Evolutionary conservation across 2,797 vertebrate genomes (phyloP), one percentile per base, ranked within the genome.

Genomic region (Enoplosus armatus): DNA sequence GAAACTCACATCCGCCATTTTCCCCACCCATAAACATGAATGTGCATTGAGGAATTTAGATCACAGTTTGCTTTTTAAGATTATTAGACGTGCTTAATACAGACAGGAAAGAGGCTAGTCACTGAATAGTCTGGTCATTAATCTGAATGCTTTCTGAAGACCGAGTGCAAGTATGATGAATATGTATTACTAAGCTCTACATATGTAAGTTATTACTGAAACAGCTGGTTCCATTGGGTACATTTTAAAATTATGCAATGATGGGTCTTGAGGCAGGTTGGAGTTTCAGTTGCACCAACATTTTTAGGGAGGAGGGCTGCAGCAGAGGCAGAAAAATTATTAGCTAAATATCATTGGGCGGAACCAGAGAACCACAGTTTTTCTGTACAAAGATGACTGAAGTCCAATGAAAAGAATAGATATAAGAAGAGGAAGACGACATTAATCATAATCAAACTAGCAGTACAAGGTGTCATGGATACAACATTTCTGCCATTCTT

Each of bases 11-110:
- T 56, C 65, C 61, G 75, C 72, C 63, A 77, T 80, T 75, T 79
- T 77, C 31, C 33, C 50, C 50, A 48, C 66, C 33, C 54, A 84
- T 84, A 73, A 83, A 84, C 84, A 77, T 81, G 24, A 73, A 63
- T 39, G 58, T 54, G 61, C 22, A 64, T 24, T n/a, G 39, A 18
- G 0, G 27, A 70, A 0, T 47, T 61, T 12, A 64, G 4, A 83
- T 71, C 39, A 69, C 54, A 78, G 9, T 58, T 58, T 27, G 20
- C 31, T 50, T 77, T 73, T 24, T 35, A 9, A 26, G 14, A 62
- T 59, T 15, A 26, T 61, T 22, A 24, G 11, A 59, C 15, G 26
- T 18, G 37, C 20, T 56, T n/a, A 15, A 20, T n/a, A 41, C 47
- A 77, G 59, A 50, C 24, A 33, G 29, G 18, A 15, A 61, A 15